These are phyloP conservation scores for Rousettus leschenaultii DNA, from an alignment of 2,113 vertebrate species.

Conservation along the genomic window DNA sequence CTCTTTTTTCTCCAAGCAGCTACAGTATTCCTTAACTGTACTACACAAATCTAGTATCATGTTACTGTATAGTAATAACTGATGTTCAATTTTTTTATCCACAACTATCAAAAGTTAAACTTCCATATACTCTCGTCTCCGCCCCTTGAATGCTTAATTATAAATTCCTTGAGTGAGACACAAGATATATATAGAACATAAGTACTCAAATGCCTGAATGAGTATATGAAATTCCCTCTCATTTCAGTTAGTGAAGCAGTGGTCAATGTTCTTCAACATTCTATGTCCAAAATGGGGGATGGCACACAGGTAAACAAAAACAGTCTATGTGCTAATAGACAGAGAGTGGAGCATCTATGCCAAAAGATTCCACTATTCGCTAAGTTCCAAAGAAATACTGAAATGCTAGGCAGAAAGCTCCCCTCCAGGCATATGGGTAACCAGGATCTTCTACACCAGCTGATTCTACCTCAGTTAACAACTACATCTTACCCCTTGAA, in stretches of 20 bases:
- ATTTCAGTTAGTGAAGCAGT: not conserved
- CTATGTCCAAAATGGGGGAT: not conserved
- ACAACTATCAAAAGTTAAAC: not conserved
- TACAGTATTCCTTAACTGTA: not conserved
- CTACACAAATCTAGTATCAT: not conserved
- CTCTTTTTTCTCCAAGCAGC: not conserved
- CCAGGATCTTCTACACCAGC: not conserved
- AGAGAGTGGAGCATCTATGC: not conserved
- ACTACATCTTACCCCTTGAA: not conserved
- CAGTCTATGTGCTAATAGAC: not conserved
- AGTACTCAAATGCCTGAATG: not conserved
- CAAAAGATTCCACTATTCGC: not conserved
- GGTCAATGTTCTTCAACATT: not conserved
- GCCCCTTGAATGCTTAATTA: not conserved
- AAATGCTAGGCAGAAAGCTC: not conserved
- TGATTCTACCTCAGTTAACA: not conserved
- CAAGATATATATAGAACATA: not conserved
- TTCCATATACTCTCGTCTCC: not conserved
- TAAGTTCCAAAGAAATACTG: conserved; percentile 24
- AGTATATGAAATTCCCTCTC: conserved; percentile 7
- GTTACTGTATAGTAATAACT: not conserved
- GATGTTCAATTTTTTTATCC: not conserved
- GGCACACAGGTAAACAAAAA: not conserved
- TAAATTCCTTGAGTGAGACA: not conserved
- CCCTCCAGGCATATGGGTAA: not conserved